Conservation (phyloP, 2,888 invertebrate species). For the Caradrina clavipalpis region DNA sequence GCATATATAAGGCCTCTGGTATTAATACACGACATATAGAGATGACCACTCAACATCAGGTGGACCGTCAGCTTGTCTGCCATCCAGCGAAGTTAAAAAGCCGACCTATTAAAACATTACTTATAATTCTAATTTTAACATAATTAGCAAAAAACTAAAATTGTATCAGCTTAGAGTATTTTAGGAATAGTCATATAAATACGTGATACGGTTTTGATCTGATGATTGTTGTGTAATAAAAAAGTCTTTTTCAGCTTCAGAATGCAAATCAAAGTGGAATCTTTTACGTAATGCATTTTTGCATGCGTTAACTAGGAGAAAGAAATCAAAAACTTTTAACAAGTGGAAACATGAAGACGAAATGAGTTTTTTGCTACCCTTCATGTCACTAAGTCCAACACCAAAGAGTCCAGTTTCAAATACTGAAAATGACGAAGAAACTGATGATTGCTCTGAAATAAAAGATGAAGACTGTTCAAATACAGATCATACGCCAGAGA, state of each 20-base stretch:
- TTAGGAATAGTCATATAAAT: no score
- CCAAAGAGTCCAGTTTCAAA: neutral
- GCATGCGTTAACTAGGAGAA: neutral
- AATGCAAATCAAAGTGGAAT: slow-evolving; percentile 14
- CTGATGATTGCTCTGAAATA: neutral
- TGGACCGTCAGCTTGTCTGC: no score
- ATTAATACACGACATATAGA: no score
- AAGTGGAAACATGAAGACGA: slow-evolving; percentile 10
- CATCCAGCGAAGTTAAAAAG: no score
- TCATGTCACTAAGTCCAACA: neutral
- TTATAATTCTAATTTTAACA: no score
- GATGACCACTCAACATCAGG: no score
- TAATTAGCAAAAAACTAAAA: no score
- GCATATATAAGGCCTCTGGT: no score
- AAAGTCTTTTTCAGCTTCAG: slow-evolving; percentile 1
- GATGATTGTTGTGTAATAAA: neutral
- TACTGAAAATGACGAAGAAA: neutral
- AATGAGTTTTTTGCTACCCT: slow-evolving; percentile 2
- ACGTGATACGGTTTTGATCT: no score
- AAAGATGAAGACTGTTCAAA: neutral
- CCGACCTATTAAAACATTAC: no score
- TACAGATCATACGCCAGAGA: neutral
- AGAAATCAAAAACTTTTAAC: neutral
- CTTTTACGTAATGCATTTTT: slow-evolving; percentile 11
- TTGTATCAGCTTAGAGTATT: no score